phyloP scores from a whole-genome alignment of 1,140 invertebrate genomes.

The Drosophila parvula region DNA sequence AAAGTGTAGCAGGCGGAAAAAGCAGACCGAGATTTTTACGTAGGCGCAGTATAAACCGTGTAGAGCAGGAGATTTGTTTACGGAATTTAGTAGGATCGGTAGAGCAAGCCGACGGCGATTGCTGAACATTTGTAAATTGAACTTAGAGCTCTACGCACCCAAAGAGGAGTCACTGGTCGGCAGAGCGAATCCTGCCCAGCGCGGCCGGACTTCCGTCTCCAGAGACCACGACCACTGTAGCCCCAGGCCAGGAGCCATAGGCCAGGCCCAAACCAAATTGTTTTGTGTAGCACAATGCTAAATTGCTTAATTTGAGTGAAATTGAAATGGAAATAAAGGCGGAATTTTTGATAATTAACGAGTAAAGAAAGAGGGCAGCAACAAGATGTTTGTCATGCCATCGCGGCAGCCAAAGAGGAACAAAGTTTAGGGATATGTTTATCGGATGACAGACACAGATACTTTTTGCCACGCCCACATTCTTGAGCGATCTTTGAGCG shows the following conservation, averaged over 20 bases:
- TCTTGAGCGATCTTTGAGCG: conserved; percentile 46
- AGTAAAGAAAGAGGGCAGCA: conserved; percentile 4
- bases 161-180: conserved; percentile 15
- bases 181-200: conserved; percentile 2
- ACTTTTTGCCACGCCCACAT: conserved; percentile 49
- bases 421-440: conserved; percentile 24
- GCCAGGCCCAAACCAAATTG: conserved; percentile 45
- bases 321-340: conserved; percentile 36
- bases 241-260: conserved; percentile 42
- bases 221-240: conserved; percentile 44
- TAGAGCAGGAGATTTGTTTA: conserved; percentile 50
- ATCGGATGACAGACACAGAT: conserved; percentile 28
- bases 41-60: conserved; percentile 36
- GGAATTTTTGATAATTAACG: conserved; percentile 41
- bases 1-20: conserved; percentile 41
- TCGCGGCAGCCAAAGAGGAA: conserved; percentile 31
- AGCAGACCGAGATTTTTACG: conserved; percentile 32
- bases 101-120: conserved; percentile 60
- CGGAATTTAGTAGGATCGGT: conserved; percentile 43
- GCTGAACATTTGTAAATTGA: conserved; percentile 76
- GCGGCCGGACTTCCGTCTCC: conserved; percentile 15
- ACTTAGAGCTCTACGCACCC: conserved; percentile 69
- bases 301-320: conserved; percentile 65
- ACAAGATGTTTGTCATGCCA: conserved; percentile 29
- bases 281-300: conserved; percentile 67